Conservation (phyloP, 2,888 invertebrate genomes). For the Euplexia lucipara region DNA sequence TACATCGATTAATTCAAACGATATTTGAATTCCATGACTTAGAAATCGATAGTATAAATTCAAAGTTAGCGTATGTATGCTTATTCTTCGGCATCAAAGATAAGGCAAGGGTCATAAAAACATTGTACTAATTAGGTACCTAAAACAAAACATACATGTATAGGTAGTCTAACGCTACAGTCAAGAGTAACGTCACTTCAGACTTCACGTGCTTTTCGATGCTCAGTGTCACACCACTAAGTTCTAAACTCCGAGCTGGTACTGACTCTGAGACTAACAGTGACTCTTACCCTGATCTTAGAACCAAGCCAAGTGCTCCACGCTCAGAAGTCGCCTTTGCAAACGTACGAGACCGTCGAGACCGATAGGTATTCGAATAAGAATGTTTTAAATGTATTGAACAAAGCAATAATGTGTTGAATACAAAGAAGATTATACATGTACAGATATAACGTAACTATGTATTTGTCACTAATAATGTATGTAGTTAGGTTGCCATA, state of each 20-base stretch:
- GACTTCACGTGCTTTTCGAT: too few species aligned
- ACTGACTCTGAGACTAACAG: too few species aligned
- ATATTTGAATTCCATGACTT: not conserved
- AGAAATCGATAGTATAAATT: not conserved
- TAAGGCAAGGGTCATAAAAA: conserved; percentile 2
- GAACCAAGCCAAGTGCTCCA: too few species aligned
- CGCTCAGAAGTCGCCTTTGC: too few species aligned
- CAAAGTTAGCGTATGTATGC: too few species aligned
- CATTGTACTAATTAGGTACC: not conserved
- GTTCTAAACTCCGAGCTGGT: too few species aligned
- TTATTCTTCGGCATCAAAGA: conserved; percentile 3
- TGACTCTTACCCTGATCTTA: too few species aligned
- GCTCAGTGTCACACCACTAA: too few species aligned
- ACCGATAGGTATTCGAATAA: not conserved
- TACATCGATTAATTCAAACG: not conserved
- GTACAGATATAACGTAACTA: conserved; percentile 51
- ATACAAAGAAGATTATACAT: conserved; percentile 63
- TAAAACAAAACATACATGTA: too few species aligned
- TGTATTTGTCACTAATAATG: conserved; percentile 64
- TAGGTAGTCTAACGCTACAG: too few species aligned
- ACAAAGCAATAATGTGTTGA: conserved; percentile 63
- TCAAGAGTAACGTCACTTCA: too few species aligned
- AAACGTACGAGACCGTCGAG: too few species aligned
- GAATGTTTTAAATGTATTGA: conserved; percentile 59
- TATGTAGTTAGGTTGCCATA: conserved; percentile 64